These are phyloP conservation scores for Percopsis transmontana DNA, from an alignment of 2,113 vertebrate species.

Conservation along the genomic window DNA sequence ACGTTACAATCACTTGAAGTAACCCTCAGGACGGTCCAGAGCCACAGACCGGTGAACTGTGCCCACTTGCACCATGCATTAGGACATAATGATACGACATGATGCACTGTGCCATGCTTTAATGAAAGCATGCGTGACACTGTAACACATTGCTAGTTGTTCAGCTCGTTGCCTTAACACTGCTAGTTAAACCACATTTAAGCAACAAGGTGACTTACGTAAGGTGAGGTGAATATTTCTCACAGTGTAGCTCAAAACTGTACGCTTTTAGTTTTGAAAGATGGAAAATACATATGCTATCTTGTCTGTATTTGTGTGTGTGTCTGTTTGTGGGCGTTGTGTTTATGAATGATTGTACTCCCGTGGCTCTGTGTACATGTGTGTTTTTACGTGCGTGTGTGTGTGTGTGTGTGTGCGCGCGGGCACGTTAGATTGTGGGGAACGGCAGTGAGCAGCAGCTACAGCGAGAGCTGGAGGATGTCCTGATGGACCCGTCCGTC, in stretches of 20 bases:
- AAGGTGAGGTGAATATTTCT: no score
- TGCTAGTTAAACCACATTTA: no score
- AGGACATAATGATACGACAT: no score
- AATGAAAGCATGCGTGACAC: no score
- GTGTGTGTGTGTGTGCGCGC: slow-evolving; percentile 21
- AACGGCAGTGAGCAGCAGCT: slow-evolving; percentile 99
- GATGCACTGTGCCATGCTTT: no score
- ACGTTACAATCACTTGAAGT: slow-evolving; percentile 16
- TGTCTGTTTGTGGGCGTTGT: neutral
- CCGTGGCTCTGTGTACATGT: slow-evolving; percentile 21
- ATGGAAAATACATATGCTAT: neutral
- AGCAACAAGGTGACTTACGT: no score
- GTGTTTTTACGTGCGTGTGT: slow-evolving; percentile 10
- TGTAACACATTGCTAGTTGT: no score
- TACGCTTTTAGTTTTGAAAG: no score
- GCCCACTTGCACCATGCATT: neutral
- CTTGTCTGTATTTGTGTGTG: neutral
- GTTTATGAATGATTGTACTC: slow-evolving; percentile 12
- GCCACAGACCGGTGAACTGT: neutral
- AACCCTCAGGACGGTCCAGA: neutral
- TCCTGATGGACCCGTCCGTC: slow-evolving; percentile 94
- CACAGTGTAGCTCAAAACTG: no score
- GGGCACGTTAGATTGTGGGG: slow-evolving; percentile 87
- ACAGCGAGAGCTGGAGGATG: slow-evolving; percentile 92
- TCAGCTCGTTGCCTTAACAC: no score